Base-by-base conservation (phyloP, 1,140 invertebrate species). In the Matsumurasca onukii region DNA sequence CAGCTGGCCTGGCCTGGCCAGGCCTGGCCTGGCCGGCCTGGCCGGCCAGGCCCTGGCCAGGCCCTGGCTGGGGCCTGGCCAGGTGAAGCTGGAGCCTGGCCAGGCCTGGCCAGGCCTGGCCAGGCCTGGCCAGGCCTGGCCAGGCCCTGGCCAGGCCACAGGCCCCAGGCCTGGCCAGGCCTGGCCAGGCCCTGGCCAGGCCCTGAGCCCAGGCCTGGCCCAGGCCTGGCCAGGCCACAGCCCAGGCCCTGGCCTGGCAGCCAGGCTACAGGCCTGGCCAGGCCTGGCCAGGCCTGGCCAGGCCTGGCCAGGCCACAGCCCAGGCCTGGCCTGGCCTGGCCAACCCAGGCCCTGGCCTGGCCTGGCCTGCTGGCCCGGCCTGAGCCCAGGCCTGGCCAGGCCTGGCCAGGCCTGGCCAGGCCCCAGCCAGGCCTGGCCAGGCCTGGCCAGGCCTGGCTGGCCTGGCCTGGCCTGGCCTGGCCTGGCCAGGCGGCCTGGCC, bases 151-250 rank as follows among this genome's bases (percentile, higher is more conserved):
- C 31, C n/a, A 24, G 64, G 1, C 1, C 24, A 39, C 31, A 9
- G 31, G 5, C 31, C 31, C 2, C 34, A n/a, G 31, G 64, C 51
- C 64, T 51, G 31, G 64, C 51, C 34, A n/a, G 31, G 64, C 51
- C 64, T 66, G 30, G 64, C 24, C 24, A 13, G 64, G 64, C 13
- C 48, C 24, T 13, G 65, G 20, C n/a, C n/a, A n/a, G n/a, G n/a
- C n/a, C n/a, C n/a, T n/a, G n/a, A 45, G 39, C 9, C n/a, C 39
- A 12, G 39, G 39, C n/a, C n/a, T 12, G n/a, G 39, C 9, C n/a
- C 39, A 12, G 39, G 39, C n/a, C n/a, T 12, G 39, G 39, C n/a
- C 39, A 12, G 39, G 39, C n/a, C n/a, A 45, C 9, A n/a, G 9
- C 39, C n/a, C 9, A 12, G 9, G 39, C 9, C n/a, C n/a, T 12